Conservation (phyloP, 2,797 vertebrate genomes). For the Acestrorhynchus altus region DNA sequence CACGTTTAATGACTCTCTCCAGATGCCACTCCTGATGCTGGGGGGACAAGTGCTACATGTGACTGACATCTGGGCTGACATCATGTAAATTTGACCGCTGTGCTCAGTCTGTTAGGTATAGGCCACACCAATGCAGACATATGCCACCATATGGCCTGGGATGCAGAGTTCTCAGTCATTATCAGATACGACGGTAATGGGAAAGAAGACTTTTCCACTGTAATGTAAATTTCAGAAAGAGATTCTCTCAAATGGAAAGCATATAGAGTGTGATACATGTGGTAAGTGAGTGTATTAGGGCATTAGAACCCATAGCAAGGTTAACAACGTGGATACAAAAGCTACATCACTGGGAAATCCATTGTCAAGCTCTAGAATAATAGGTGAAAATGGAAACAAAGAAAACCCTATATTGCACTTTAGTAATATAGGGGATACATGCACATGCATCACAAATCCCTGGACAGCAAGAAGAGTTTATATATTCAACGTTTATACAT, state of each 20-base stretch:
- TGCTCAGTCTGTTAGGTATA: constrained; percentile 55
- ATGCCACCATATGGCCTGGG: constrained; percentile 57
- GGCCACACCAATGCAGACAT: constrained; percentile 56
- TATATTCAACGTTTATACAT: not conserved
- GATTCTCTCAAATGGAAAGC: not conserved
- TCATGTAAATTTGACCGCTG: constrained; percentile 62
- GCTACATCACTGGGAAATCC: not conserved
- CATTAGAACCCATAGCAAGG: not conserved
- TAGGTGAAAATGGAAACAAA: not conserved
- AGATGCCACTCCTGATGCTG: constrained; percentile 56
- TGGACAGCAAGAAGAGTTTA: not conserved
- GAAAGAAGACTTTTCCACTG: not conserved
- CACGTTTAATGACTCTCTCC: constrained; percentile 45
- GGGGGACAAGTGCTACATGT: constrained; percentile 46
- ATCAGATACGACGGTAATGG: constrained; percentile 33
- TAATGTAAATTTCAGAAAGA: not conserved
- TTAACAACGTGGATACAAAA: not conserved
- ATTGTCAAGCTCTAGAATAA: not conserved
- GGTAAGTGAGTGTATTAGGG: not conserved
- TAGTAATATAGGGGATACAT: not conserved
- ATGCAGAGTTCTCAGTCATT: constrained; percentile 38
- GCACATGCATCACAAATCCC: not conserved
- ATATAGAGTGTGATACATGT: not conserved
- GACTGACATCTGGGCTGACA: constrained; percentile 61
- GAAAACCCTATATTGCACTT: not conserved